Conservation (phyloP, 2,888 invertebrate species). For the Anodontia alba region DNA sequence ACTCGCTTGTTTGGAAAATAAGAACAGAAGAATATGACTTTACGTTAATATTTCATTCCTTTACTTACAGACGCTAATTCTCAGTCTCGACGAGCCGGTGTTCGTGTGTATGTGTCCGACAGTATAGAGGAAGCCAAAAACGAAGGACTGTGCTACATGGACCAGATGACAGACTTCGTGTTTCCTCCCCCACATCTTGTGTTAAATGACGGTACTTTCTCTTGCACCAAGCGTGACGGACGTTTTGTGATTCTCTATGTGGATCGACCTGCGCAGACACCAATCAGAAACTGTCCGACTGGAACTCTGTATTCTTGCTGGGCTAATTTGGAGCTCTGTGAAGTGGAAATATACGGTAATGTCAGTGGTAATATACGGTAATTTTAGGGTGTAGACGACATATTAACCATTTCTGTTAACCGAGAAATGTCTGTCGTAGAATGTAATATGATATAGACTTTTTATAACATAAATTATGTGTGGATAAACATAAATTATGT, state of each 20-base stretch:
- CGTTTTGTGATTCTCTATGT: conserved; percentile 62
- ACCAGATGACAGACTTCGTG: conserved; percentile 60
- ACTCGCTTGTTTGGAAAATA: too few relatives aligned
- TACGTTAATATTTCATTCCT: too few relatives aligned
- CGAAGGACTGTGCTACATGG: conserved; percentile 65
- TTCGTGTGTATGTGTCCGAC: conserved; percentile 63
- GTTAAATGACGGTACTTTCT: conserved; percentile 57
- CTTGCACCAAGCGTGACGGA: conserved; percentile 60
- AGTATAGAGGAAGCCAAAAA: conserved; percentile 60
- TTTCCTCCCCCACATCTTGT: conserved; percentile 61
- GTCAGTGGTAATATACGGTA: conserved; percentile 5
- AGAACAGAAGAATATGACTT: too few relatives aligned
- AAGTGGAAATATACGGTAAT: conserved; percentile 66
- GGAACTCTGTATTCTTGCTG: conserved; percentile 67
- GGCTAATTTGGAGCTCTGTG: conserved; percentile 70
- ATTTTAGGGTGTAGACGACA: too few relatives aligned
- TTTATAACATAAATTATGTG: too few relatives aligned
- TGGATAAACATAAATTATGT: too few relatives aligned
- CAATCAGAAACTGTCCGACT: conserved; percentile 58
- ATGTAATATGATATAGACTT: too few relatives aligned
- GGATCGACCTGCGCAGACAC: conserved; percentile 56
- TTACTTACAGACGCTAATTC: conserved; percentile 54
- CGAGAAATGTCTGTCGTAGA: too few relatives aligned
- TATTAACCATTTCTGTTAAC: too few relatives aligned
- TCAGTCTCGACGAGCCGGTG: conserved; percentile 58